Evolutionary conservation across 2,797 vertebrate genomes (phyloP).

Genomic region (Eulemur rubriventer): DNA sequence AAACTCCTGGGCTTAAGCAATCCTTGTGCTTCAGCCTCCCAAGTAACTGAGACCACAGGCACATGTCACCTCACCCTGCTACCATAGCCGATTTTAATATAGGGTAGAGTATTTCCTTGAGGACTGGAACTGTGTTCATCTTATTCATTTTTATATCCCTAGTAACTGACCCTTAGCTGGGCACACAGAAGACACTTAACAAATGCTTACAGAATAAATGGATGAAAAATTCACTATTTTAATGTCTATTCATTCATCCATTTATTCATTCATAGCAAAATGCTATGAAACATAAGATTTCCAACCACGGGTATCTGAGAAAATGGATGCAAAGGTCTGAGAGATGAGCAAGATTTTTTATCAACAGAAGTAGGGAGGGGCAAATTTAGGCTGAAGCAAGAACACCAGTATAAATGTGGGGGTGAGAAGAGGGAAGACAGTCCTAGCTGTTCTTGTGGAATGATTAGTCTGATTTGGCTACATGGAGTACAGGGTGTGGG

Average conservation of each 20-base stretch:
- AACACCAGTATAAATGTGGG: background rate
- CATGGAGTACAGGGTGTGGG: background rate
- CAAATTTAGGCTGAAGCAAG: background rate
- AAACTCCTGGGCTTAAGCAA: background rate
- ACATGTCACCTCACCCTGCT: background rate
- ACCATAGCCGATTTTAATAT: conserved; percentile 9
- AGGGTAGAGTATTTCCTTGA: background rate
- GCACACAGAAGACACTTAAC: background rate
- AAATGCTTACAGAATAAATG: background rate
- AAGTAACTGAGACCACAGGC: background rate
- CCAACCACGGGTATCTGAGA: background rate
- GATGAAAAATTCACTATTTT: conserved; percentile 3
- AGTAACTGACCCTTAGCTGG: conserved; percentile 15
- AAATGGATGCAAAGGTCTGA: background rate
- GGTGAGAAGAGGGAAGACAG: background rate
- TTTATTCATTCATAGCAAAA: background rate
- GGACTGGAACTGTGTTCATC: background rate
- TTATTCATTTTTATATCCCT: background rate
- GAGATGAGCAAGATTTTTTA: background rate
- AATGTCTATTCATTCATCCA: background rate
- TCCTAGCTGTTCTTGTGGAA: background rate
- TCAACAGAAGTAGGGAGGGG: background rate
- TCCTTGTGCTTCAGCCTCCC: background rate
- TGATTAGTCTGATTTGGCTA: background rate
- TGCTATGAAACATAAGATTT: background rate